A percentile compares a stretch with the other conserved stretches of the same genome.
Conservation (phyloP, 2,888 invertebrate genomes). For the Balanococcus diminutus region DNA sequence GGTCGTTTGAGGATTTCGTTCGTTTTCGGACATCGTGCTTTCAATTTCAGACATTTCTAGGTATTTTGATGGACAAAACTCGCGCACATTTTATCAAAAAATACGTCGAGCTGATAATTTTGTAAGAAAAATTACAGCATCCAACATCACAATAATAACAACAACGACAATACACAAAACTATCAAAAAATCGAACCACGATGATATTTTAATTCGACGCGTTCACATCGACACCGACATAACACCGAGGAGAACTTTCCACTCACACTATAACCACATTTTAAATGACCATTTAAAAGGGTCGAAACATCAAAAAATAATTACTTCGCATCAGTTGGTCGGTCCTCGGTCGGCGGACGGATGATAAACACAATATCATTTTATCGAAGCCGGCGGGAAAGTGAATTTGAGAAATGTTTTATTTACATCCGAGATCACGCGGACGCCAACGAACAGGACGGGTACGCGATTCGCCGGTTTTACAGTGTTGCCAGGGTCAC, state of each 20-base stretch:
- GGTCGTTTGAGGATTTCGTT: slow-evolving; percentile 67
- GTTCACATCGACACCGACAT: background rate
- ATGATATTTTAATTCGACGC: background rate
- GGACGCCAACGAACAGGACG: background rate
- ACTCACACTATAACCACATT: background rate
- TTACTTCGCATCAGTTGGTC: background rate
- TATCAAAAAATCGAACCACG: background rate
- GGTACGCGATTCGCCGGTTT: background rate
- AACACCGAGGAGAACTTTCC: background rate
- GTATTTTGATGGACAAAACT: background rate
- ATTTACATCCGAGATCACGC: slow-evolving; percentile 34
- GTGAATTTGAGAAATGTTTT: slow-evolving; percentile 22
- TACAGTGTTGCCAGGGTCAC: background rate
- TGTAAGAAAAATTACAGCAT: background rate
- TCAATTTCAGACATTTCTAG: background rate
- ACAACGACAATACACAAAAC: too few relatives aligned
- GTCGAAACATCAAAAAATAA: slow-evolving; percentile 29
- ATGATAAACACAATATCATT: slow-evolving; percentile 26
- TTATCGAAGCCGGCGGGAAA: slow-evolving; percentile 24
- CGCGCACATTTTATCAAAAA: background rate
- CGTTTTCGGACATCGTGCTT: slow-evolving; percentile 52
- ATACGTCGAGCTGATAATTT: background rate
- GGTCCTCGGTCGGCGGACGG: background rate
- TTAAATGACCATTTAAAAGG: background rate
- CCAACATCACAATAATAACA: too few relatives aligned